Conservation (phyloP, 2,888 invertebrate genomes). For the Frankliniella intonsa region DNA sequence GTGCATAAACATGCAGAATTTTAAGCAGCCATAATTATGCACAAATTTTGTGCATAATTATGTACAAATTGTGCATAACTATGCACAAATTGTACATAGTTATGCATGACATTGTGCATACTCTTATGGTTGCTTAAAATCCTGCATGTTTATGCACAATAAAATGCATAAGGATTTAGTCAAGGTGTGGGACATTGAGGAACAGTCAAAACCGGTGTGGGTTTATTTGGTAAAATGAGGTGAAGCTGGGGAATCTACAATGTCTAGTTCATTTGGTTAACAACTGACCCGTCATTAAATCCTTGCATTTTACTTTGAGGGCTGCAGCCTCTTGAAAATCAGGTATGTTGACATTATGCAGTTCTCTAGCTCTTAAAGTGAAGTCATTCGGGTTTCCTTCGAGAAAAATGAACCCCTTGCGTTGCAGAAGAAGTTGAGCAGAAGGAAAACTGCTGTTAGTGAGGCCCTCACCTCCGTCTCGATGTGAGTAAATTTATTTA, state of each 20-base stretch:
- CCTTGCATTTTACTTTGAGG: background rate
- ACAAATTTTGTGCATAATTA: too few species aligned
- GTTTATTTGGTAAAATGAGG: conserved; percentile 52
- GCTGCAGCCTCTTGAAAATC: background rate
- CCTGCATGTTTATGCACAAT: too few species aligned
- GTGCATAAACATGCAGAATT: too few species aligned
- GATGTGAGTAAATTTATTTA: too few species aligned
- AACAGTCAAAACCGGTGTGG: conserved; percentile 44
- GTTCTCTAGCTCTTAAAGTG: background rate
- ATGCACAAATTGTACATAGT: too few species aligned
- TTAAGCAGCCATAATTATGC: too few species aligned
- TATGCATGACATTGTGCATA: too few species aligned
- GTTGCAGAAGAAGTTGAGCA: background rate
- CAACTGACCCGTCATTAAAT: background rate
- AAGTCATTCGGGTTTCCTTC: background rate
- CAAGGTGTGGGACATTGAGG: conserved; percentile 73
- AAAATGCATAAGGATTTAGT: conserved; percentile 77
- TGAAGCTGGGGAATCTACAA: conserved; percentile 66
- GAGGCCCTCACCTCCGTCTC: background rate
- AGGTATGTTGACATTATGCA: background rate
- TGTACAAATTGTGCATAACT: too few species aligned
- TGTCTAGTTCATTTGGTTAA: conserved; percentile 51
- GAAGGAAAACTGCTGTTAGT: background rate
- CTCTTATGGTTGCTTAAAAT: too few species aligned
- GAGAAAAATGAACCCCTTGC: too few species aligned